A percentile compares a stretch with the other conserved stretches of the same genome.
Evolutionary conservation across 2,888 invertebrate genomes (phyloP).

Genomic region (Mongoloraphidia duomilia): DNA sequence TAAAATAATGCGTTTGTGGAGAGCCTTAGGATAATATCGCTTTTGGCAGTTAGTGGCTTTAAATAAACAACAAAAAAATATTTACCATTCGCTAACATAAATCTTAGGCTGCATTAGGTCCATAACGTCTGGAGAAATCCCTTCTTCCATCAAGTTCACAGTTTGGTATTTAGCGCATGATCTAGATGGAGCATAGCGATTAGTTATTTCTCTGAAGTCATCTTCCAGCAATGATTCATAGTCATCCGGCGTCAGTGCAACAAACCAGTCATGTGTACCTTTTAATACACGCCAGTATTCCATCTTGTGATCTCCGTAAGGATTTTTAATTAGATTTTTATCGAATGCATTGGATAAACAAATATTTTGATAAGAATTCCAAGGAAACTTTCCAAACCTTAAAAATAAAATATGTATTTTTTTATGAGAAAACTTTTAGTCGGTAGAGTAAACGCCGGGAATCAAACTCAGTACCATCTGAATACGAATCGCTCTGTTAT

Average conservation of each 20-base stretch:
- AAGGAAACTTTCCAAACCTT: constrained; percentile 21
- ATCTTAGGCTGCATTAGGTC: constrained; percentile 36
- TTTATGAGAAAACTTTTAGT: no score
- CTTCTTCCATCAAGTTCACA: constrained; percentile 28
- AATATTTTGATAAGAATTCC: constrained; percentile 30
- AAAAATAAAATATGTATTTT: no score
- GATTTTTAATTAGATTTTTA: constrained; percentile 35
- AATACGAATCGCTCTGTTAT: no score
- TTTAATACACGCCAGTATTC: constrained; percentile 29
- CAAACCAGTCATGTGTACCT: constrained; percentile 29
- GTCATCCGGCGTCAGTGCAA: constrained; percentile 35
- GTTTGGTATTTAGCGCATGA: constrained; percentile 33
- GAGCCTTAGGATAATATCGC: no score
- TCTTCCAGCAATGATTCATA: constrained; percentile 28
- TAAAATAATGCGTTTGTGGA: no score
- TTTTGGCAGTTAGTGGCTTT: no score
- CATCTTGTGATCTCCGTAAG: constrained; percentile 29
- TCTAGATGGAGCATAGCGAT: constrained; percentile 41
- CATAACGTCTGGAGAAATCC: constrained; percentile 29
- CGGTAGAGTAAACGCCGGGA: no score
- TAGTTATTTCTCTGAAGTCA: constrained; percentile 28
- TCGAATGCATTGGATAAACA: constrained; percentile 29
- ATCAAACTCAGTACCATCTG: no score
- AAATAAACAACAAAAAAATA: background rate
- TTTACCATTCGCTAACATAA: constrained; percentile 31